Percentiles rank a stretch among this genome's conserved stretches.
Evolutionary conservation across 2,797 vertebrate species (phyloP).

Genomic region (Anguilla pacifica): DNA sequence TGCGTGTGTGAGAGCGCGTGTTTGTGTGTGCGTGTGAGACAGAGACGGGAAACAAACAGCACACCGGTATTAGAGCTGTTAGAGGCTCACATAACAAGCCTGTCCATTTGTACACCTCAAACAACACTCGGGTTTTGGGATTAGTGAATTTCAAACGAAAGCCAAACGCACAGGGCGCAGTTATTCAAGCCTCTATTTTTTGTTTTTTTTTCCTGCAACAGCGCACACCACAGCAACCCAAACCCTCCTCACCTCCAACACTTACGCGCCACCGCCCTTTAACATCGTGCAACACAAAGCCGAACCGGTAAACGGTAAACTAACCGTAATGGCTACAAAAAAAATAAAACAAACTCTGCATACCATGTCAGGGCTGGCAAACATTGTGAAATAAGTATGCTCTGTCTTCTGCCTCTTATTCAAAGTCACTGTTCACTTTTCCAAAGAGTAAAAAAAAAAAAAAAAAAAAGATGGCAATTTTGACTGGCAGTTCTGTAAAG

Average conservation of each 20-base stretch:
- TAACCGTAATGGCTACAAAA: no score
- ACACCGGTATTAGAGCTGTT: not conserved
- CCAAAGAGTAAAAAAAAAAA: not conserved
- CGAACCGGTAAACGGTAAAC: not conserved
- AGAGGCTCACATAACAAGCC: not conserved
- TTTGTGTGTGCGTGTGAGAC: not conserved
- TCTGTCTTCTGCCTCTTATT: not conserved
- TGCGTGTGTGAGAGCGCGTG: no score
- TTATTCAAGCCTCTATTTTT: not conserved
- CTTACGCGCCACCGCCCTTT: not conserved
- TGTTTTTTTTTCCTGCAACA: not conserved
- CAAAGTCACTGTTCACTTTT: not conserved
- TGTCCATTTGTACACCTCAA: not conserved
- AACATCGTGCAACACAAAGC: not conserved
- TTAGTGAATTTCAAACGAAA: constrained; percentile 10
- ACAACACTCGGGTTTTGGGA: not conserved
- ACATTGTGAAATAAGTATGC: not conserved
- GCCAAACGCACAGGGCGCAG: not conserved
- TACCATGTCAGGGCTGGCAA: not conserved
- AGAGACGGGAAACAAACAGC: not conserved
- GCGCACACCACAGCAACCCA: not conserved
- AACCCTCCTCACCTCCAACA: not conserved
- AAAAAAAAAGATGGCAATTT: not conserved
- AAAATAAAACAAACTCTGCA: not conserved
- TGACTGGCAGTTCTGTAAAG: not conserved